Evolutionary conservation across 1,140 invertebrate species (phyloP), one percentile per base, ranked within the genome.

Genomic region (Hylaeus anthracinus): DNA sequence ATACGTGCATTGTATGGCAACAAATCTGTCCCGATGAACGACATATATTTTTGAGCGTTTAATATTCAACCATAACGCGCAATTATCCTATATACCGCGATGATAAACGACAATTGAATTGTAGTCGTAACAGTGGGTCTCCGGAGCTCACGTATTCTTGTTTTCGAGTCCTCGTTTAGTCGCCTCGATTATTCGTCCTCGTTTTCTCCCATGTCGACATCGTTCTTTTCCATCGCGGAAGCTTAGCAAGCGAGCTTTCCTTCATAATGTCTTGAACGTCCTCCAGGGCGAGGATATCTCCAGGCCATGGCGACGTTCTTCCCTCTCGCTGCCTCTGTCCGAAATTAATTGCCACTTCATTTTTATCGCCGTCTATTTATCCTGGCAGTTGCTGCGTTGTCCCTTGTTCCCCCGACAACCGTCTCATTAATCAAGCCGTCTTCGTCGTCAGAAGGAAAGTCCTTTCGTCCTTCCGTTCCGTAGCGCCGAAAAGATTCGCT

Each of bases 261-360:
- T 83, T 86, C 86, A 84, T 88, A 89, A 84, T 81, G 84, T 88
- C 85, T 81, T 73, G 84, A 78, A 75, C 77, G 77, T 88, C 64
- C 87, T 86, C 85, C 81, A 85, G 79, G 84, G 75, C 83, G 74
- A 79, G 86, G 81, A 66, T 82, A 76, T 79, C 82, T 82, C 76
- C 61, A 26, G 72, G 82, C 72, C 53, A n/a, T 67, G 48, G 71
- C 74, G 85, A 87, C 85, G 61, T 87, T 83, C 78, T 56, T 80
- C 67, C 26, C 75, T 76, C 79, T 80, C 80, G 70, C 84, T 76
- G 64, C 69, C 60, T 72, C 87, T 85, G 88, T 86, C 87, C 88
- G 84, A 90, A 89, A 90, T 90, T 90, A 90, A 90, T 90, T 90
- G 87, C 88, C 87, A 89, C 88, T 89, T 86, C 87, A 88, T 85